Conservation (phyloP, 2,888 invertebrate genomes). For the Nasonovia ribisnigri region DNA sequence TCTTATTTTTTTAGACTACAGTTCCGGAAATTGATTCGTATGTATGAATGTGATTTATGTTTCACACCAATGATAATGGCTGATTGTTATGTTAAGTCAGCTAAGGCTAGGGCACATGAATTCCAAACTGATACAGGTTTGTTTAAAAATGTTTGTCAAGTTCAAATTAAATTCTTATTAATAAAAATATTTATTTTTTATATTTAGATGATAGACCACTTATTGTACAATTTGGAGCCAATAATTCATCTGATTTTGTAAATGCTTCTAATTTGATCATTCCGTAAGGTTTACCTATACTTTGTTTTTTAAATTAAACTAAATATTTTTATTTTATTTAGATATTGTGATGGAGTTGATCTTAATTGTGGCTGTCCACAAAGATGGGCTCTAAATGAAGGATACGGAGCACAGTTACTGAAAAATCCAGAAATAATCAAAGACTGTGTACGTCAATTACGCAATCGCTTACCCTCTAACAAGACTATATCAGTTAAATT, state of each 20-base stretch:
- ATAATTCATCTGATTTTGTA: conserved; percentile 84
- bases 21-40: conserved; percentile 81
- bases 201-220: conserved; percentile 82
- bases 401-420: conserved; percentile 88
- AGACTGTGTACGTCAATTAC: conserved; percentile 83
- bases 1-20: conserved; percentile 74
- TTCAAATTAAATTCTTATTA: background rate
- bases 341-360: conserved; percentile 91
- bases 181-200: background rate
- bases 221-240: conserved; percentile 95
- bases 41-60: conserved; percentile 88
- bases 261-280: conserved; percentile 87
- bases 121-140: conserved; percentile 79
- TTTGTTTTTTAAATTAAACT: conserved; percentile 10
- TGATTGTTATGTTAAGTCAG: conserved; percentile 90
- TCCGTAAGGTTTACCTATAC: conserved; percentile 73
- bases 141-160: conserved; percentile 46
- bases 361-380: conserved; percentile 99
- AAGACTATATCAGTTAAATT: conserved; percentile 92
- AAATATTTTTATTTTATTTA: conserved; percentile 69
- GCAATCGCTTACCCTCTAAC: conserved; percentile 77
- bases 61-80: conserved; percentile 98
- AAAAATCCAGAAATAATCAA: conserved; percentile 85
- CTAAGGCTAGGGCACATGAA: conserved; percentile 86
- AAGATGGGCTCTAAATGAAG: conserved; percentile 92